Evolutionary conservation across 2,113 vertebrate genomes (phyloP).

Genomic region (Jaculus jaculus): DNA sequence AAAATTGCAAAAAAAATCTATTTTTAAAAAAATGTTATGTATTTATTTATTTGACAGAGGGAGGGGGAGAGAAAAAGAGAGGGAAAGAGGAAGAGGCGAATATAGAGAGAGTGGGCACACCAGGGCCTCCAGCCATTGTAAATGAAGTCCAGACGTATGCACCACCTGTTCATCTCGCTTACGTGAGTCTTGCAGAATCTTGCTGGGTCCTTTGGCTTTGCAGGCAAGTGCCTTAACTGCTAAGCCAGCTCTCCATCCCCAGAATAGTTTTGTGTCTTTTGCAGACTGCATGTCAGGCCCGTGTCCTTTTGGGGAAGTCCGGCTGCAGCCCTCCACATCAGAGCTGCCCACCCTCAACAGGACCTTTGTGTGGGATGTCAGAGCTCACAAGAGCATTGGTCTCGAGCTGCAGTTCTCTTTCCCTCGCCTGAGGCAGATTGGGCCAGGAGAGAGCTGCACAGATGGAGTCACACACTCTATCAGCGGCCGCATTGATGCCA

Average conservation of each 20-base stretch:
- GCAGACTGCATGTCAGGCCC: constrained; percentile 88
- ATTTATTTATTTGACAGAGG: too few species aligned
- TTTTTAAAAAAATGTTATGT: too few species aligned
- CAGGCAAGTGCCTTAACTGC: too few species aligned
- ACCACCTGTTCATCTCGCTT: too few species aligned
- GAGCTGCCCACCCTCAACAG: constrained; percentile 88
- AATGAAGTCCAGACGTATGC: too few species aligned
- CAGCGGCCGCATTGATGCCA: constrained; percentile 74
- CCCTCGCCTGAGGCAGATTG: constrained; percentile 88
- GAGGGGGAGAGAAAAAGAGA: too few species aligned
- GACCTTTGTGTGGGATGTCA: constrained; percentile 91
- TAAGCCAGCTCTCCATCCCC: neutral
- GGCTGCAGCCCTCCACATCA: constrained; percentile 76
- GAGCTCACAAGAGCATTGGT: constrained; percentile 75
- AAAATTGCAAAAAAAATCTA: too few species aligned
- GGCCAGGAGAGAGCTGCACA: constrained; percentile 82
- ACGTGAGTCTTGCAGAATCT: too few species aligned
- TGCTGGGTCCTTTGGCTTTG: too few species aligned
- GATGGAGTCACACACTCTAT: constrained; percentile 87
- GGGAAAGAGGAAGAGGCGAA: too few species aligned
- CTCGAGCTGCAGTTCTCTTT: constrained; percentile 90
- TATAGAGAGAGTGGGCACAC: too few species aligned
- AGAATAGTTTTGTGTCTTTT: constrained; percentile 54
- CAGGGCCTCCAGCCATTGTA: too few species aligned
- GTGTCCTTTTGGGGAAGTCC: constrained; percentile 86